Evolutionary conservation across 2,888 invertebrate genomes (phyloP).

Genomic region (Candidula unifasciata): DNA sequence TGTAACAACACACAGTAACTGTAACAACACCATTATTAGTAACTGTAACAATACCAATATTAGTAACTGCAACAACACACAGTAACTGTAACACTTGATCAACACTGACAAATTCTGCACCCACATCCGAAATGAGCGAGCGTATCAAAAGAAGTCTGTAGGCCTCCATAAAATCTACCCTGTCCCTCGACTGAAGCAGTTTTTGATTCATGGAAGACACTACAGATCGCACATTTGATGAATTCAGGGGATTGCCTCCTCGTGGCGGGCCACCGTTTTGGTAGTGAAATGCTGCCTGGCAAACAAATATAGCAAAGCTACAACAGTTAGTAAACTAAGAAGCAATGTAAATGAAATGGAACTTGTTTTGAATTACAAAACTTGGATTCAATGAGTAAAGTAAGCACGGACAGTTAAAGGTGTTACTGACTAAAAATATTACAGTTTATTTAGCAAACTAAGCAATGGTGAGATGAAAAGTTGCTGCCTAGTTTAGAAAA

Average conservation of each 20-base stretch:
- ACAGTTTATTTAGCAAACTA: too few relatives aligned
- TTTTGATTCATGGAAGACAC: conserved; percentile 61
- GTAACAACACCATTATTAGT: too few relatives aligned
- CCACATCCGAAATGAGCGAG: conserved; percentile 67
- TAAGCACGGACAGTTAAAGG: too few relatives aligned
- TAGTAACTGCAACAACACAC: too few relatives aligned
- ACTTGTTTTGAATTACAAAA: too few relatives aligned
- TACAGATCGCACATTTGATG: conserved; percentile 62
- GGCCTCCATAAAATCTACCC: conserved; percentile 68
- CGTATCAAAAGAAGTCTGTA: conserved; percentile 68
- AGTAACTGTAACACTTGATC: not conserved
- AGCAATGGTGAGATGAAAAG: too few relatives aligned
- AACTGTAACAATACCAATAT: too few relatives aligned
- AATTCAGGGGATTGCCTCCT: conserved; percentile 69
- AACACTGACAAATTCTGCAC: not conserved
- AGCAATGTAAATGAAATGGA: not conserved
- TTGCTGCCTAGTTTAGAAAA: not conserved
- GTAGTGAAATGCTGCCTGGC: conserved; percentile 73
- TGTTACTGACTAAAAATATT: too few relatives aligned
- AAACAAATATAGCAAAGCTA: conserved; percentile 18
- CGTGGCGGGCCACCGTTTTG: conserved; percentile 71
- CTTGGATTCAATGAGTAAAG: too few relatives aligned
- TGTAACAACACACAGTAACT: not conserved
- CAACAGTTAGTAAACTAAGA: not conserved
- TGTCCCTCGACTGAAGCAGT: conserved; percentile 60